Base-by-base conservation (phyloP, 2,113 vertebrate genomes). In the Phalacrocorax aristotelis region DNA sequence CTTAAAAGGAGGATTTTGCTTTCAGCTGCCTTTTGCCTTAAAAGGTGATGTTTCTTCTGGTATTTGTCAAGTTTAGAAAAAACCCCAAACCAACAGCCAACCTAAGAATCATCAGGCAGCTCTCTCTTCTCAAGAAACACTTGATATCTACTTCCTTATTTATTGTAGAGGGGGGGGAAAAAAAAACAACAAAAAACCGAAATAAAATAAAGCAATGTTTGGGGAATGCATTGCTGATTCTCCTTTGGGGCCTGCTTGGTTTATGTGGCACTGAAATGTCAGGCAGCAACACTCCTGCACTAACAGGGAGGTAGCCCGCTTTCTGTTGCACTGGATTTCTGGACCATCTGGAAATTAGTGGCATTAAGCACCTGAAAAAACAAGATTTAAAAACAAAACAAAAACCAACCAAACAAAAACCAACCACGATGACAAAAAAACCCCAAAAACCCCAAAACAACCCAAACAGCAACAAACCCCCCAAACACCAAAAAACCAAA, bases 21-120 rank as follows among this genome's bases (percentile, higher is more conserved):
- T 97, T 95, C 87, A 83, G 66, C 68, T 94, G 83, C 38, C 60
- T 97, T 89, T 91, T 95, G 57, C 96, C 94, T 95, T 97, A 97
- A 96, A 97, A 95, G 91, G 94, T 94, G 90, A 70, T 88, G 84
- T 90, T 93, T 61, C 54, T 96, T 71, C 69, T 95, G 84, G 8
- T 94, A 42, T 89, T 95, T 95, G 68, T 93, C 68, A 95, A 86
- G 60, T 60, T 85, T 55, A 83, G 32, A 1, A 62, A 25, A 21
- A 52, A 40, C 27, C 26, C 7, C 26, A 49, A 49, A 49, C 52
- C 22, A 49, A 49, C 49, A 22, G 21, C 49, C 49, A 49, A 48
- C 52, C 32, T 42, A 58, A 86, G 89, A 93, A 46, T 89, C 65
- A 78, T 91, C 75, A 84, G 64, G 70, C 78, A 79, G 49, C 64